Percentiles rank a stretch among this genome's conserved stretches.
phyloP scores from a whole-genome alignment of 1,140 invertebrate genomes.

The Calephelis nemesis region DNA sequence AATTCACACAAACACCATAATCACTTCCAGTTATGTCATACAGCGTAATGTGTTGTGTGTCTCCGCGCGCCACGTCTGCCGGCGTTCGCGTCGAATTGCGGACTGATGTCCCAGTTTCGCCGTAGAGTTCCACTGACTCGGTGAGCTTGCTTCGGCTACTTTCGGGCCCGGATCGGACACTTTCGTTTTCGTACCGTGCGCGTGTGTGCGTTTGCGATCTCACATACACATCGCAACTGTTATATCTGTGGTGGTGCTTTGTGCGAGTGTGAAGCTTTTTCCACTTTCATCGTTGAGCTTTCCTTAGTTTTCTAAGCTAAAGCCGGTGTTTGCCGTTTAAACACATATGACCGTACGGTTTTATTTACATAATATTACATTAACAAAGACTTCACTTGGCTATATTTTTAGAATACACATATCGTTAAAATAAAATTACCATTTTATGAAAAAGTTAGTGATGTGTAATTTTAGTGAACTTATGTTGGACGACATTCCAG shows the following conservation, averaged over 20 bases:
- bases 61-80: constrained; percentile 60
- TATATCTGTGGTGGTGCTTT: constrained; percentile 48
- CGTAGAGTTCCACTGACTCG: constrained; percentile 77
- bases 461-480: too few relatives aligned
- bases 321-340: constrained; percentile 58
- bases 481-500: constrained; percentile 14
- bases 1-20: constrained; percentile 64
- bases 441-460: too few relatives aligned
- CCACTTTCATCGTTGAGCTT: constrained; percentile 71
- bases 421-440: too few relatives aligned
- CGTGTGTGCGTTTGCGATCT: constrained; percentile 43
- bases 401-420: too few relatives aligned
- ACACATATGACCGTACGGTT: constrained; percentile 38
- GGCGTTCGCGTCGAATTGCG: constrained; percentile 63
- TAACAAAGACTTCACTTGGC: background rate
- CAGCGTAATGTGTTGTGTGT: constrained; percentile 57
- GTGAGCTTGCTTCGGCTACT: constrained; percentile 70
- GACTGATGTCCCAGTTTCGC: constrained; percentile 74
- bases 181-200: constrained; percentile 71
- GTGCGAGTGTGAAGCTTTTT: constrained; percentile 61
- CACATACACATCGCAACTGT: constrained; percentile 39
- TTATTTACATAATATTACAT: background rate
- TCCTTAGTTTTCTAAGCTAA: constrained; percentile 71
- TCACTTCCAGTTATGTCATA: constrained; percentile 72
- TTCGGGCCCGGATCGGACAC: constrained; percentile 67